Evolutionary conservation across 2,797 vertebrate species (phyloP).

Genomic region (Eulemur albifrons): DNA sequence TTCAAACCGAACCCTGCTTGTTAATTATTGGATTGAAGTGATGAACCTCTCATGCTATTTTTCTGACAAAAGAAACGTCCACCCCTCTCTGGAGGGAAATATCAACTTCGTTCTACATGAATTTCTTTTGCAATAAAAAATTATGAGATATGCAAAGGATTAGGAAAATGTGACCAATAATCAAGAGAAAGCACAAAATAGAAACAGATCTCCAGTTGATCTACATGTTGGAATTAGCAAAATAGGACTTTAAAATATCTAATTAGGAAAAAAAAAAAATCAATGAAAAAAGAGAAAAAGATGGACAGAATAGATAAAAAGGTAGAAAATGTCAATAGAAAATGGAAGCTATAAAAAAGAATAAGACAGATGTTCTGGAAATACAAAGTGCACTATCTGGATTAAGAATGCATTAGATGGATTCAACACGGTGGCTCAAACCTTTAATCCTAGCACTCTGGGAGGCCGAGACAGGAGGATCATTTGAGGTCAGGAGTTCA

Average conservation of each 20-base stretch:
- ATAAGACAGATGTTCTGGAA: not conserved
- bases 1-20: not conserved
- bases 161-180: not conserved
- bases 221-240: not conserved
- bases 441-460: too few relatives aligned
- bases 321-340: not conserved
- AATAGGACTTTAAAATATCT: not conserved
- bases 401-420: not conserved
- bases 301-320: not conserved
- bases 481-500: too few relatives aligned
- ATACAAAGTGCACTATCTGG: not conserved
- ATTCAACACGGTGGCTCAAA: too few relatives aligned
- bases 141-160: not conserved
- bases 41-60: not conserved
- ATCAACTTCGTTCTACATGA: not conserved
- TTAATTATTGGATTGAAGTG: not conserved
- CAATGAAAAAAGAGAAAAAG: not conserved
- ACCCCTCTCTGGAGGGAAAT: not conserved
- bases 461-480: too few relatives aligned
- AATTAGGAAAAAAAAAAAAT: not conserved
- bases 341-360: not conserved
- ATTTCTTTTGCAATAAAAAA: not conserved
- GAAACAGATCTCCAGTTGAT: not conserved
- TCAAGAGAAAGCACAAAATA: not conserved
- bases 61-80: not conserved